Evolutionary conservation across 1,140 invertebrate species (phyloP).

Genomic region (Euschistus heros): DNA sequence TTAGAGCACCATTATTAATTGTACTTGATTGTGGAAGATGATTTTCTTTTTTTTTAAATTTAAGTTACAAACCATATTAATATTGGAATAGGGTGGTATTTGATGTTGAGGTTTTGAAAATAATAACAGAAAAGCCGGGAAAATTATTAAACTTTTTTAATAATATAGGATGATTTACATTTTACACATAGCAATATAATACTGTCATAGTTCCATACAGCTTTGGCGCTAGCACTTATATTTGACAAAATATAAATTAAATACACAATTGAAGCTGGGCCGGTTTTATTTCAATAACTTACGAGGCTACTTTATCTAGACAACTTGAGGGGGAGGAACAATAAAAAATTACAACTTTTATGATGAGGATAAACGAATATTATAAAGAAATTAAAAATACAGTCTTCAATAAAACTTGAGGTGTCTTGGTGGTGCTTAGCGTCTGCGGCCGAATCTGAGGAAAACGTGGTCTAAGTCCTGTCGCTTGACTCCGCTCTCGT

Average conservation of each 20-base stretch:
- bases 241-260: conserved; percentile 2
- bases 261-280: neutral
- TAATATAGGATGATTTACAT: conserved; percentile 23
- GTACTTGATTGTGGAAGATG: no score
- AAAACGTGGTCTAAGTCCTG: conserved; percentile 74
- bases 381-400: conserved; percentile 19
- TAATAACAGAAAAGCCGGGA: conserved; percentile 18
- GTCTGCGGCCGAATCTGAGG: conserved; percentile 61
- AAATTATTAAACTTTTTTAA: conserved; percentile 27
- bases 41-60: no score
- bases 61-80: no score
- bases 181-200: conserved; percentile 12
- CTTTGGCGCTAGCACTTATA: neutral
- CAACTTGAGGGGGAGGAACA: neutral
- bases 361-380: neutral
- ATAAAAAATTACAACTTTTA: neutral
- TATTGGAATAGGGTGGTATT: no score
- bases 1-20: no score
- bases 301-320: neutral
- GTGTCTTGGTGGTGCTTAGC: conserved; percentile 33
- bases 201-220: conserved; percentile 4
- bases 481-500: conserved; percentile 54
- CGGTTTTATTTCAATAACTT: neutral
- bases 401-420: conserved; percentile 17
- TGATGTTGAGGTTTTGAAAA: no score